Base-by-base conservation (phyloP, 2,888 invertebrate species). In the Acleris emargana region DNA sequence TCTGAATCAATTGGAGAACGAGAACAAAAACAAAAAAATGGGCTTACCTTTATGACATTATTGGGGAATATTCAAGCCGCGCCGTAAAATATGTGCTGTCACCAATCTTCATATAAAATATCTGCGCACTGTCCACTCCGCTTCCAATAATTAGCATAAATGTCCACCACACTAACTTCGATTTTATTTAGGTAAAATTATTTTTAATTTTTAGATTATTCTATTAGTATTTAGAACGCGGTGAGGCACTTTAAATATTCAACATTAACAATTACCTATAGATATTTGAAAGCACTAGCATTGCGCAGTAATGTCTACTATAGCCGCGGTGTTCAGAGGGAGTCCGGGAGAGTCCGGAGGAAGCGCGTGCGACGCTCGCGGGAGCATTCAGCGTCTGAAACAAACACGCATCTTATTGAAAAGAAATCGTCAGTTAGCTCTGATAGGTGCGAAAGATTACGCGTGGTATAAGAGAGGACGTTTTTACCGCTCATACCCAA, bases 41-140 rank as follows among this genome's bases (percentile, higher is more conserved):
- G 32, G 11, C 88, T 82, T 79, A 90, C 90, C 90, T 90, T 87
- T 84, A 90, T 80, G 83, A 79, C 89, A 88, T 89, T 75, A 74
- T 83, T 75, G 83, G 75, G 69, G 77, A 79, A 79, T 75, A 72
- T 75, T 68, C 69, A 77, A 80, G 77, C 81, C 73, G 72, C 77
- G 71, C 69, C 69, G 75, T 75, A 72, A 71, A 73, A 76, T 77
- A 79, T 76, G 62, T 76, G 73, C 78, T 75, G 69, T 74, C 72
- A 77, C 78, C 76, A 66, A 76, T 74, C 67, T 76, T 75, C 69
- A 61, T 51, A 58, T 59, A 61, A 74, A 75, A 68, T 77, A 70
- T 72, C 69, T 69, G 72, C 68, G 68, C 74, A 74, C 74, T 68
- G 72, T 74, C 68, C 76, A 79, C 76, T 72, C 73, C 73, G 72